Conservation (phyloP, 2,797 vertebrate species). For the Hippoglossus hippoglossus region DNA sequence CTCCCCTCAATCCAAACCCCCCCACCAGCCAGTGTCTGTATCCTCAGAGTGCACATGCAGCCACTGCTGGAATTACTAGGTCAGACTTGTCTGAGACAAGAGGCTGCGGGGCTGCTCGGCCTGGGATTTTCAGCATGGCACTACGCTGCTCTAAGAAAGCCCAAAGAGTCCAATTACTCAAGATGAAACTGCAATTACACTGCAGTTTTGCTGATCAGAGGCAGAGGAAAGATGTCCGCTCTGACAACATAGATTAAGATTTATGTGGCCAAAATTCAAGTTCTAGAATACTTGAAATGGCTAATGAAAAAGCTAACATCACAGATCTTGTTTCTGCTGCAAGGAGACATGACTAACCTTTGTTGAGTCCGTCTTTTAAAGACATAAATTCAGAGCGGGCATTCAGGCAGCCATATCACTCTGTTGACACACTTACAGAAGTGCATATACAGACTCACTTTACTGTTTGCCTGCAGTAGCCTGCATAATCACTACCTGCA, state of each 20-base stretch:
- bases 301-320: constrained; percentile 10
- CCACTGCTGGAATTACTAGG: constrained; percentile 65
- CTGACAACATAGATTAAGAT: constrained; percentile 32
- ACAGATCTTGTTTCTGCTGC: constrained; percentile 4
- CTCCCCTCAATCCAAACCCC: constrained; percentile 16
- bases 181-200: constrained; percentile 47
- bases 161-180: constrained; percentile 67
- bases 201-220: constrained; percentile 35
- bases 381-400: not conserved
- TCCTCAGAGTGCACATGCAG: constrained; percentile 38
- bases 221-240: constrained; percentile 32
- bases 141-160: constrained; percentile 42
- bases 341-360: constrained; percentile 11
- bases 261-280: constrained; percentile 15
- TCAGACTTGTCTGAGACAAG: constrained; percentile 45
- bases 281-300: not conserved
- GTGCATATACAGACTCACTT: constrained; percentile 18
- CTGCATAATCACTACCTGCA: constrained; percentile 67
- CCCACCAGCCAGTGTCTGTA: constrained; percentile 40
- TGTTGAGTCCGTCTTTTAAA: constrained; percentile 5
- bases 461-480: constrained; percentile 48
- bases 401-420: constrained; percentile 3
- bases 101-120: constrained; percentile 39
- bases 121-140: constrained; percentile 45
- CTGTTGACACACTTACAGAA: constrained; percentile 16